These are phyloP conservation scores for Stichopus chloronotus DNA, from an alignment of 35 echinoderm and acorn worm species.

Conservation along the genomic window DNA sequence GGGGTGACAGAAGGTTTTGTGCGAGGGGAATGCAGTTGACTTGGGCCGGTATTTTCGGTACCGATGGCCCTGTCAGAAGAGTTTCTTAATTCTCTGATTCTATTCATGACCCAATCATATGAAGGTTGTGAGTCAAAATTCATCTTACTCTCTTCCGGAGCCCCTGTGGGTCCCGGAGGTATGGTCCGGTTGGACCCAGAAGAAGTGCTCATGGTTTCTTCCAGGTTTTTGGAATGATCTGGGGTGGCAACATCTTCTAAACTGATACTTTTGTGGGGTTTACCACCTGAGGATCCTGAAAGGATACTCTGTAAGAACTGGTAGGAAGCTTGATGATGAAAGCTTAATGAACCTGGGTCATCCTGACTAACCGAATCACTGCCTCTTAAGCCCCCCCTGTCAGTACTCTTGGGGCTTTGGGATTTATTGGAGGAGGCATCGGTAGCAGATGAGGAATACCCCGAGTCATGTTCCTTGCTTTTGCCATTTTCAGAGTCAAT, in stretches of 20 bases:
- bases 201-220: not conserved
- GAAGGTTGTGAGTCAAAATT: conserved; percentile 46
- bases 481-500: conserved; percentile 41
- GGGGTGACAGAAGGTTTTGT: not conserved
- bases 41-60: not conserved
- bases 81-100: conserved; percentile 72
- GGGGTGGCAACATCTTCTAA: not conserved
- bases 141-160: not conserved
- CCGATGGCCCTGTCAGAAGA: conserved; percentile 18
- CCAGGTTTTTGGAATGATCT: not conserved
- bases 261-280: not conserved
- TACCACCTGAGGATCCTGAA: not conserved
- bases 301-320: conserved; percentile 37
- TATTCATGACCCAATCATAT: conserved; percentile 90
- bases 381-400: not conserved
- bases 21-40: not conserved
- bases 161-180: not conserved
- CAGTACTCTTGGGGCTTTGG: conserved; percentile 2
- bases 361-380: not conserved
- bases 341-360: not conserved
- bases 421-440: conserved; percentile 32
- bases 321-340: conserved; percentile 18
- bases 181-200: not conserved
- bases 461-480: conserved; percentile 31
- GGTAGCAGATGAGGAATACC: conserved; percentile 11